These are phyloP conservation scores for Ctena decussata DNA, from an alignment of 2,888 invertebrate genomes.

Conservation along the genomic window DNA sequence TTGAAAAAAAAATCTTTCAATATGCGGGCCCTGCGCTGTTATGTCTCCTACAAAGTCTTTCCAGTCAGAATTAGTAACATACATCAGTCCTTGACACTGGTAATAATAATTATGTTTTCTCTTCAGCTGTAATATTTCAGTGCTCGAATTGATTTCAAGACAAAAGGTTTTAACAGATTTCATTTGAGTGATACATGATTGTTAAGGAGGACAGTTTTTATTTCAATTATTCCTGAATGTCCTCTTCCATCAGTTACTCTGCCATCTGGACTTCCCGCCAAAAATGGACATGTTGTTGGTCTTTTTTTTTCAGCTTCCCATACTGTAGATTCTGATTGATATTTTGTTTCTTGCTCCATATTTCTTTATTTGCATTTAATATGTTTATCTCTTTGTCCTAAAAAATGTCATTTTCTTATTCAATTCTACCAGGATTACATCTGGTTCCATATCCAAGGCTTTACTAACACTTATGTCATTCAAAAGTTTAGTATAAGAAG, in stretches of 20 bases:
- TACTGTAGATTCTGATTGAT: not conserved
- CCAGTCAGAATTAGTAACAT: not conserved
- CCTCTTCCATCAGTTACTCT: not conserved
- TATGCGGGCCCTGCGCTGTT: not conserved
- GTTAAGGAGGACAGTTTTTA: not conserved
- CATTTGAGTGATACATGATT: too few species aligned
- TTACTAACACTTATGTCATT: conserved; percentile 32
- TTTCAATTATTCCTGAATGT: not conserved
- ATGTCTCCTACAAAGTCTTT: not conserved
- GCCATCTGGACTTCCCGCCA: not conserved
- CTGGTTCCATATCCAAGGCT: not conserved
- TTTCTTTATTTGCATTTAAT: not conserved
- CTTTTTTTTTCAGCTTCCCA: conserved; percentile 23
- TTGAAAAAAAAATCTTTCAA: not conserved
- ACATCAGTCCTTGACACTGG: not conserved
- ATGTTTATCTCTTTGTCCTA: not conserved
- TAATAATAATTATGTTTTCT: not conserved
- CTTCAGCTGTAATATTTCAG: not conserved
- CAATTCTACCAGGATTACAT: not conserved
- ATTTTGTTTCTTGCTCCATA: conserved; percentile 14
- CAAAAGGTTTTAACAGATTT: not conserved
- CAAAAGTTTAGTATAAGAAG: not conserved
- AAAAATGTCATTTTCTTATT: not conserved
- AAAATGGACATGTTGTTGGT: conserved; percentile 10
- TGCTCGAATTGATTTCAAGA: not conserved